A percentile compares a stretch with the other conserved stretches of the same genome.
Conservation (phyloP, 1,140 invertebrate species). For the Ceratina calcarata region DNA sequence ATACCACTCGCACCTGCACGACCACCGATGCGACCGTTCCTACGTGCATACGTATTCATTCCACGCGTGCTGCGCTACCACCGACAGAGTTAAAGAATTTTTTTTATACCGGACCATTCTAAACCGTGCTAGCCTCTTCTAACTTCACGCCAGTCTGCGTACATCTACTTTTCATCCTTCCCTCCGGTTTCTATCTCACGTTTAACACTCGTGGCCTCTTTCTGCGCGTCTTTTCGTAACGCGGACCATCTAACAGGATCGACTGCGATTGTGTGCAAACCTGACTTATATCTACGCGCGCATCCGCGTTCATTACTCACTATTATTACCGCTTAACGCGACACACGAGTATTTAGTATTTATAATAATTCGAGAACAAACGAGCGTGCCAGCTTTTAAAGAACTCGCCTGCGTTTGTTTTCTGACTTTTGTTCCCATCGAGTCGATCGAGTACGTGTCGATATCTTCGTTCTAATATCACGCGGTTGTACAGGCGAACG, state of each 20-base stretch:
- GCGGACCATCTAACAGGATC: background rate
- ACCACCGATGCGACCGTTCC: background rate
- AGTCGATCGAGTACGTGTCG: no score
- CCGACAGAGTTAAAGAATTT: constrained; percentile 17
- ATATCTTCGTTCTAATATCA: no score
- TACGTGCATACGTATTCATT: constrained; percentile 1
- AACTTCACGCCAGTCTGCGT: background rate
- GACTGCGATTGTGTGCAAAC: background rate
- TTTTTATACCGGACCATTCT: constrained; percentile 18
- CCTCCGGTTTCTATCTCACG: background rate
- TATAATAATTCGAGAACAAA: no score
- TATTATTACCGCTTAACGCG: no score
- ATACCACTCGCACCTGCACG: constrained; percentile 39
- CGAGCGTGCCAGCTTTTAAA: no score
- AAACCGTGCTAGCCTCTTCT: background rate
- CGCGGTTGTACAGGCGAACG: no score
- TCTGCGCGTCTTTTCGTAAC: constrained; percentile 3
- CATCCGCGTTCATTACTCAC: no score
- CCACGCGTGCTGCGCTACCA: constrained; percentile 13
- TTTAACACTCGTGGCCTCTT: constrained; percentile 8
- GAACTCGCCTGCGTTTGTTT: no score
- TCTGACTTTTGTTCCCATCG: no score
- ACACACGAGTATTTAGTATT: no score
- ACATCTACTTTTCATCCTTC: no score
- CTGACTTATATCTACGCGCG: background rate